phyloP scores from a whole-genome alignment of 2,797 vertebrate genomes.

The Chelon auratus region DNA sequence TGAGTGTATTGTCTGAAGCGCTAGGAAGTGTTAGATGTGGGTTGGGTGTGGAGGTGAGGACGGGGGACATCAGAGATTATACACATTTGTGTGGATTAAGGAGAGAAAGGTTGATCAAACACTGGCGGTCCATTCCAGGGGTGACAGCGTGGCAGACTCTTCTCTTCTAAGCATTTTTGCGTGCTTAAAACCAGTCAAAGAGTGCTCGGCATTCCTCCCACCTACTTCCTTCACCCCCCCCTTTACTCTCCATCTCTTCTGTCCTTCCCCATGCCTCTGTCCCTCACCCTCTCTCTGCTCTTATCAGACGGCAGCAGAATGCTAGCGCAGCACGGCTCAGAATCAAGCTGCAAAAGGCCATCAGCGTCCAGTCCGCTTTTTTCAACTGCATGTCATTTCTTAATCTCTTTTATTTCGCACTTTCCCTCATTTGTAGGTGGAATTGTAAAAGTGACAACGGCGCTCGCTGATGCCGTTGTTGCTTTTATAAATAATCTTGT shows the following conservation, averaged over 20 bases:
- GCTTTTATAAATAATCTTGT: conserved; percentile 51
- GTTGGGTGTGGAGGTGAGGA: conserved; percentile 29
- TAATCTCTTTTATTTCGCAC: conserved; percentile 68
- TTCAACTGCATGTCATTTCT: conserved; percentile 47
- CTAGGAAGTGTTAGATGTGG: conserved; percentile 34
- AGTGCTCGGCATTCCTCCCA: background rate
- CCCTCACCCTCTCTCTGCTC: conserved; percentile 39
- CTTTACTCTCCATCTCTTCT: conserved; percentile 12
- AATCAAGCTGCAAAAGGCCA: conserved; percentile 51
- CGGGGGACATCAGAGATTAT: conserved; percentile 38
- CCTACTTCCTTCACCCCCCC: background rate
- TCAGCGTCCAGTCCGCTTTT: conserved; percentile 45
- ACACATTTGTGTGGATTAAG: conserved; percentile 52
- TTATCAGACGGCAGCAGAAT: conserved; percentile 71
- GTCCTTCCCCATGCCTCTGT: conserved; percentile 25
- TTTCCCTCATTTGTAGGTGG: conserved; percentile 58
- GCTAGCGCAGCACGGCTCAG: conserved; percentile 54
- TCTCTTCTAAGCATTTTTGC: conserved; percentile 16
- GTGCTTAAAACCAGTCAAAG: conserved; percentile 22
- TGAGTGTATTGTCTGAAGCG: conserved; percentile 50
- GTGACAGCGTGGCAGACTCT: conserved; percentile 31
- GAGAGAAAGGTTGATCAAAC: conserved; percentile 66
- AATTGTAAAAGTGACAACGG: conserved; percentile 12
- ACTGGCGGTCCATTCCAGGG: conserved; percentile 42
- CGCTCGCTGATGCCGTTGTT: conserved; percentile 52